phyloP scores from a whole-genome alignment of 2,888 invertebrate genomes.

The Drosophila gaucha region DNA sequence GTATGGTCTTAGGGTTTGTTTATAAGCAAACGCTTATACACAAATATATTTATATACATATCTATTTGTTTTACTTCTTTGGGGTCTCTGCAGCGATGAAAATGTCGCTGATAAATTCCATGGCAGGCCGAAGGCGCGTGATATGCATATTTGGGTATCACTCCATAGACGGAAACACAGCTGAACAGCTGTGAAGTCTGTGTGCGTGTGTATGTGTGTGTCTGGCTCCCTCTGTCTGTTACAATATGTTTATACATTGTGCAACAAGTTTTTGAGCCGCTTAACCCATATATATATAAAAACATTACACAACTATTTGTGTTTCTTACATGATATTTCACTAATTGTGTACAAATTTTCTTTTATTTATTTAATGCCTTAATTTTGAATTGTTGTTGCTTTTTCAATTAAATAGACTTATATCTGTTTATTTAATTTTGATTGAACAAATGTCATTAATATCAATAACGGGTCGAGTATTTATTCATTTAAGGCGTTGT shows the following conservation, averaged over 20 bases:
- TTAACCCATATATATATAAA: conserved; percentile 24
- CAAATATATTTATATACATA: conserved; percentile 17
- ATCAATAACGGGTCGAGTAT: conserved; percentile 18
- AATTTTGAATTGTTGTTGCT: conserved; percentile 9
- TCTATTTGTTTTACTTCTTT: neutral
- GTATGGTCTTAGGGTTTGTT: conserved; percentile 27
- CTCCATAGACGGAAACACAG: conserved; percentile 61
- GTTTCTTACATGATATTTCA: neutral
- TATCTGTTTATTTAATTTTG: conserved; percentile 4
- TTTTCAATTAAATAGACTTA: conserved; percentile 13
- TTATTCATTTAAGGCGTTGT: conserved; percentile 12
- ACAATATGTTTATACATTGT: conserved; percentile 30
- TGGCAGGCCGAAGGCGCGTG: conserved; percentile 46
- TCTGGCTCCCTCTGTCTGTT: neutral
- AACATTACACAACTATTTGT: conserved; percentile 30
- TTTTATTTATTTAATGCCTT: conserved; percentile 22
- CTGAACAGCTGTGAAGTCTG: conserved; percentile 51
- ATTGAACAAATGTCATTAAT: conserved; percentile 6
- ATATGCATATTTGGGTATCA: conserved; percentile 65
- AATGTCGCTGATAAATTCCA: conserved; percentile 65
- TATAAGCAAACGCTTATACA: conserved; percentile 5
- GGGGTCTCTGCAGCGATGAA: conserved; percentile 50
- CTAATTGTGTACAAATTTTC: conserved; percentile 10
- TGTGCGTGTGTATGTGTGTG: conserved; percentile 6
- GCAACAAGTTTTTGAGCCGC: conserved; percentile 54